These are phyloP conservation scores for Myopa testacea DNA, from an alignment of 2,888 invertebrate species.

Conservation along the genomic window DNA sequence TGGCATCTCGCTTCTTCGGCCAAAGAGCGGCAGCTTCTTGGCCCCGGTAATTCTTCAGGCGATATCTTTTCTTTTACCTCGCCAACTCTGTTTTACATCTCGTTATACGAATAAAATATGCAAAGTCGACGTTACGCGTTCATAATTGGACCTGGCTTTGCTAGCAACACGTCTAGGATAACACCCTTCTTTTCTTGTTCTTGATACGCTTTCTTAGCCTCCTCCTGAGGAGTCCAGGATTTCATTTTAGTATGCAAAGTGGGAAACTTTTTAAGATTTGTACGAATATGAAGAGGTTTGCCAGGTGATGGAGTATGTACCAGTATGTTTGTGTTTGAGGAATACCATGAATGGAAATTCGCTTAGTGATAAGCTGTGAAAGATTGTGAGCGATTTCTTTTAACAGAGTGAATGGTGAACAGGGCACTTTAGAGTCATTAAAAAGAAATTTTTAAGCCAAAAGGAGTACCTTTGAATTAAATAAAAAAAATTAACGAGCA, in stretches of 20 bases:
- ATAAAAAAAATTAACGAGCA: too few species aligned
- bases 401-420: too few species aligned
- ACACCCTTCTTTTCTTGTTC: neutral
- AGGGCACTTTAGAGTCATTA: too few species aligned
- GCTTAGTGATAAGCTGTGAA: too few species aligned
- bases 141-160: constrained; percentile 20
- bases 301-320: too few species aligned
- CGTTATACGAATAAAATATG: constrained; percentile 10
- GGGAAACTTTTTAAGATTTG: neutral
- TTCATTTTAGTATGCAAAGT: constrained; percentile 15
- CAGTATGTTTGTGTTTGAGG: too few species aligned
- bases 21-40: neutral
- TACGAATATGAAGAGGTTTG: neutral
- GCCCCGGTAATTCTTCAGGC: too few species aligned
- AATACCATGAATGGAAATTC: too few species aligned
- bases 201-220: neutral
- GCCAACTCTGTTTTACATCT: neutral
- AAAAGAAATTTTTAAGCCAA: too few species aligned
- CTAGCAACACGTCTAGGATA: neutral
- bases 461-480: too few species aligned
- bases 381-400: too few species aligned
- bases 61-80: neutral
- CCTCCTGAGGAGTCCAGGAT: neutral
- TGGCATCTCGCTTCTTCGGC: neutral
- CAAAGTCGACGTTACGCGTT: constrained; percentile 2